Base-by-base conservation (phyloP, 2,797 vertebrate genomes). In the Danio choprae region DNA sequence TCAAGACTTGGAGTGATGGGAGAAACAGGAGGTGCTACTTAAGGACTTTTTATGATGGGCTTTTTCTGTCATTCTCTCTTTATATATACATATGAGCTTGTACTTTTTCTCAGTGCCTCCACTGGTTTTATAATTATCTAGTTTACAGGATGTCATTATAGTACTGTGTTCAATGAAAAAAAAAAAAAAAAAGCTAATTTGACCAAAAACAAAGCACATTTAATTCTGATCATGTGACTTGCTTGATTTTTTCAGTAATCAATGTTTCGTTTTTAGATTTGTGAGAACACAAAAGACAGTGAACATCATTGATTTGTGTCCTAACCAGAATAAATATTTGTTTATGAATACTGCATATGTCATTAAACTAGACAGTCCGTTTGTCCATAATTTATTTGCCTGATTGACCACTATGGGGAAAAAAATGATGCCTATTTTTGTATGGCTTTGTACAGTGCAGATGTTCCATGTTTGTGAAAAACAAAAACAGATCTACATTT, bases 1-100 rank as follows among this genome's bases (percentile, higher is more conserved):
- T 6, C 95, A 94, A 92, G 97, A 99, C 89, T 88, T 97, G 88
- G 94, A 94, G 87, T 95, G 90, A 94, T 29, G 0, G 7, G n/a
- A 48, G 48, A 16, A 58, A 20, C 43, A 51, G 10, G 15, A 64
- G 29, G 38, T 50, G 15, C 43, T 20, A 11, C 15, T 38, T 8
- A 13, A 50, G 20, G 29, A 48, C 6, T 1, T 15, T 50, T 7
- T 6, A 16, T 63, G 12, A 20, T 8, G 5, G 10, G 22, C 18
- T 11, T 15, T 72, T 6, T 11, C 40, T 60, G 29, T 51, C 13
- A 3, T 41, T 64, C 22, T 29, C 4, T 29, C 20, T 53, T 9
- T 11, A 44, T 44, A 50, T 12, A 10, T 4, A 12, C 51, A 11
- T 51, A 36, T 48, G 22, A 46, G n/a, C 20, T 60, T 74, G n/a